These are phyloP conservation scores for Gymnosoma rotundatum DNA, from an alignment of 2,888 invertebrate species.

Conservation along the genomic window DNA sequence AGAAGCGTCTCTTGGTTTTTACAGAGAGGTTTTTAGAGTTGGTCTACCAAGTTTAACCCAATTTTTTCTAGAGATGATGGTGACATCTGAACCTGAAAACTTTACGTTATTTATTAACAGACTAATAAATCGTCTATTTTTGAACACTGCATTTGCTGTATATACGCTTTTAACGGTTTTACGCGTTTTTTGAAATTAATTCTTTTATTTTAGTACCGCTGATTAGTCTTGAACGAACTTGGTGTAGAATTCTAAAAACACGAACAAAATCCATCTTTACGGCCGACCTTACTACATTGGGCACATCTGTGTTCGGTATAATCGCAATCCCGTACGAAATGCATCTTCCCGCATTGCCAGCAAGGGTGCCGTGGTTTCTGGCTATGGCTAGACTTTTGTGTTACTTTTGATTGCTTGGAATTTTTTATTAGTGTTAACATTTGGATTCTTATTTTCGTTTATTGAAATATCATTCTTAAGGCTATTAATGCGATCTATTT, in stretches of 20 bases:
- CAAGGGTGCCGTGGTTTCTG: slow-evolving; percentile 53
- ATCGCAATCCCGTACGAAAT: slow-evolving; percentile 55
- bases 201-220: no score
- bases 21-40: slow-evolving; percentile 10
- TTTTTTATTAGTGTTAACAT: background rate
- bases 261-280: slow-evolving; percentile 64
- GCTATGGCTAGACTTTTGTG: background rate
- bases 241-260: slow-evolving; percentile 15
- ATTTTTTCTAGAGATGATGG: slow-evolving; percentile 53
- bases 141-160: background rate
- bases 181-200: no score
- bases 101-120: slow-evolving; percentile 27
- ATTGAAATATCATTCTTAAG: no score
- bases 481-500: no score
- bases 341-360: slow-evolving; percentile 64
- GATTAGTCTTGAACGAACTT: no score
- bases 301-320: slow-evolving; percentile 53
- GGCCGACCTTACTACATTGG: slow-evolving; percentile 44
- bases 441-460: no score
- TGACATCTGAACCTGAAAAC: slow-evolving; percentile 57
- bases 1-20: slow-evolving; percentile 34
- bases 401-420: background rate
- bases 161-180: slow-evolving; percentile 9
- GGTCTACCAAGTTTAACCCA: slow-evolving; percentile 57
- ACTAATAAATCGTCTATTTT: slow-evolving; percentile 32